Evolutionary conservation across 1,140 invertebrate species (phyloP), one percentile per base, ranked within the genome.

Genomic region (Ephestia elutella): DNA sequence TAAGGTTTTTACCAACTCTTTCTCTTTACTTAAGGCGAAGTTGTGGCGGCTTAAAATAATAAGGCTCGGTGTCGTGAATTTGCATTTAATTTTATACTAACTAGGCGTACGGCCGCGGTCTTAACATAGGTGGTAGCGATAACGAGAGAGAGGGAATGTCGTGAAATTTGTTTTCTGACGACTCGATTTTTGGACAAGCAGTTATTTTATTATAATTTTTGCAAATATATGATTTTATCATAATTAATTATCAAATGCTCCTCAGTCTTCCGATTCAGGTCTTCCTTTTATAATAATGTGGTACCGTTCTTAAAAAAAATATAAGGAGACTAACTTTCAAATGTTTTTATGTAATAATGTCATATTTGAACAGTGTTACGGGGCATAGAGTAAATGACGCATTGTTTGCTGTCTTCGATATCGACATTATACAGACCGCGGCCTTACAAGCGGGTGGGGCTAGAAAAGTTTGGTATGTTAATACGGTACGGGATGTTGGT

Each of bases 41-140:
- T 44, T 44, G 38, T 44, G 13, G 38, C 38, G 38, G 38, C 38
- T 44, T 44, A 44, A 44, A 44, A 44, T 44, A 44, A 44, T 44
- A 44, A 44, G 38, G n/a, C 13, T 44, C 38, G 5, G 15, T 44
- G 15, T 44, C 38, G 38, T 15, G 38, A 44, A 44, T 44, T 44
- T 44, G 38, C 38, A 44, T 44, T 44, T 44, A 44, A 44, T 44
- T 44, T 44, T 44, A 32, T 32, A 32, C 11, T 32, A 32, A 44
- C 38, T 15, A 44, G 38, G 38, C 5, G 15, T 15, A 15, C 38
- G 15, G 38, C 38, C 15, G 38, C 38, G 38, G 38, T 15, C 38
- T 3, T 15, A 5, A 44, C 7, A n/a, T 15, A 44, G 15, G 38
- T 13, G 38, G 38, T 4, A 15, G n/a, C 3, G 11, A 10, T 32